Evolutionary conservation across 2,113 vertebrate genomes (phyloP).

Genomic region (Otus sunia): DNA sequence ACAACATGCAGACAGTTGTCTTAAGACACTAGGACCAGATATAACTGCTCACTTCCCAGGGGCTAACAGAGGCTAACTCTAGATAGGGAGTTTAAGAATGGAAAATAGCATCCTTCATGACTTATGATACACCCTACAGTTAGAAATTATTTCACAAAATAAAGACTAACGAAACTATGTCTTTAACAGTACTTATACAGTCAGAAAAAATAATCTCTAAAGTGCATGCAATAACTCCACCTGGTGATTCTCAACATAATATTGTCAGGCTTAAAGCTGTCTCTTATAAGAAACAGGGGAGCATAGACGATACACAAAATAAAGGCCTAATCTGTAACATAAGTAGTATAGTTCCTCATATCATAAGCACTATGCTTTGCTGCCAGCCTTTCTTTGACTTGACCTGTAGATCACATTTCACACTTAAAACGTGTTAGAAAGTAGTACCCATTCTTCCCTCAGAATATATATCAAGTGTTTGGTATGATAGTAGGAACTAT

Average conservation of each 20-base stretch:
- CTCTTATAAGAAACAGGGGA: background rate
- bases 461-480: background rate
- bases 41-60: background rate
- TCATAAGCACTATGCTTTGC: background rate
- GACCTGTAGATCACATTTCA: background rate
- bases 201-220: conserved; percentile 6
- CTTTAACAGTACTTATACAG: background rate
- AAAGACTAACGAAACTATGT: background rate
- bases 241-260: conserved; percentile 42
- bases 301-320: background rate
- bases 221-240: conserved; percentile 54
- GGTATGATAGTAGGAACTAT: background rate
- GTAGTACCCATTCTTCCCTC: background rate
- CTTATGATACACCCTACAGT: background rate
- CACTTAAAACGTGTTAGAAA: background rate
- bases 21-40: background rate
- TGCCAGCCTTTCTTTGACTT: background rate
- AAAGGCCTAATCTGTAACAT: background rate
- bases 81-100: background rate
- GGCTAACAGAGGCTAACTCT: background rate
- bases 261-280: background rate
- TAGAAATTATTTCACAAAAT: conserved; percentile 15
- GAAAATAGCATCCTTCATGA: background rate
- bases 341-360: background rate
- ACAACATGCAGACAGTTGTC: background rate